phyloP scores from a whole-genome alignment of 2,888 invertebrate species.

The Leptothorax acervorum region DNA sequence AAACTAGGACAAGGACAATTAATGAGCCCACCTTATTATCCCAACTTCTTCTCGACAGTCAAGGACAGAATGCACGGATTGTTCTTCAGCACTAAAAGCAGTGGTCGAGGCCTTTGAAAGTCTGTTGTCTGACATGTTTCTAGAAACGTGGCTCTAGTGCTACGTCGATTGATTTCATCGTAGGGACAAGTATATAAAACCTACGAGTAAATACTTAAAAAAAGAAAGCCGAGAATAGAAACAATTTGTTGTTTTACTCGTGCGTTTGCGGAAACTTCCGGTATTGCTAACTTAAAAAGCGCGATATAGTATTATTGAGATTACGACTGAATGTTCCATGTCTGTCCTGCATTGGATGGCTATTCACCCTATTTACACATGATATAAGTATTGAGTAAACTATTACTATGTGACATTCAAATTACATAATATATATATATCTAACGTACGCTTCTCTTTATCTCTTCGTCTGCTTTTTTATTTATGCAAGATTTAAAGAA shows the following conservation, averaged over 20 bases:
- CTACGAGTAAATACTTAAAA: not conserved
- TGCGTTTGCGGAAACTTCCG: slow-evolving; percentile 13
- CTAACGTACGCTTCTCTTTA: slow-evolving; percentile 8
- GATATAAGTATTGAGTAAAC: not conserved
- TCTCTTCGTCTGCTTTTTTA: not conserved
- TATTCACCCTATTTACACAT: slow-evolving; percentile 1
- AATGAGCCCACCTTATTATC: too few relatives aligned
- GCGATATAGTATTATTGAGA: slow-evolving; percentile 24
- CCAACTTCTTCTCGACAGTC: not conserved
- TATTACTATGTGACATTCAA: not conserved
- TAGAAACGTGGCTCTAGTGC: not conserved
- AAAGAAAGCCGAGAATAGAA: not conserved
- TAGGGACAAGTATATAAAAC: not conserved
- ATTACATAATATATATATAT: slow-evolving; percentile 6
- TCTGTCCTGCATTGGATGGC: slow-evolving; percentile 10
- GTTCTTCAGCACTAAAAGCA: not conserved
- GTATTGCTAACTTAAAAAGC: not conserved
- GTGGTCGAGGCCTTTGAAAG: not conserved
- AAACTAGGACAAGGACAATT: too few relatives aligned
- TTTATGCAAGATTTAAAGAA: slow-evolving; percentile 25
- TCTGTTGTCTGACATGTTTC: not conserved
- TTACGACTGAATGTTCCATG: slow-evolving; percentile 25
- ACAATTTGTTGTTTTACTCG: not conserved
- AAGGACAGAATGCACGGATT: not conserved
- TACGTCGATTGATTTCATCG: not conserved